Evolutionary conservation across 1,140 invertebrate genomes (phyloP), one percentile per base, ranked within the genome.

Genomic region (Conus betulinus): DNA sequence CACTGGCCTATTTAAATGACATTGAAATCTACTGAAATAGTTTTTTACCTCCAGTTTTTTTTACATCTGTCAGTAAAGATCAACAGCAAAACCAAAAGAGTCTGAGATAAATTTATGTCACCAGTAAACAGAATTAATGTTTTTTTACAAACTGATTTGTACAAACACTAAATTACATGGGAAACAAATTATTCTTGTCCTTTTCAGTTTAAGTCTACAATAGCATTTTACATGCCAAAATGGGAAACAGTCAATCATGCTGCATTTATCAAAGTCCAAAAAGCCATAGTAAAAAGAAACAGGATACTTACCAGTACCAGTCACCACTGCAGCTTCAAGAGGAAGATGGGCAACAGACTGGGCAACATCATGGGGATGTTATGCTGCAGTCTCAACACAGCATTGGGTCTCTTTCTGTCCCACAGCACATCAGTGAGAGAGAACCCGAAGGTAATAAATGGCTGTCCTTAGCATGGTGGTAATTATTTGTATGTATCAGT

Each of bases 401-500:
- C 94, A 96, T 97, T 85, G 97, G 97, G 91, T 99, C 90, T 11
- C 76, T 91, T 25, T 87, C 90, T 25, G 89, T 89, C 83, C 90
- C 99, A 86, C 99, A 99, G 95, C 99, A 99, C 96, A 99, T 99
- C 91, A 99, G 98, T 94, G 99, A 99, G 96, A 96, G 99, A 91
- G 99, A 99, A 94, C 97, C 98, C 20, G 98, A 99, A 94, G 96
- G 96, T 96, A 82, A 84, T 67, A 25, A 87, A 89, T 82, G 39
- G 3, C 39, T 3, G 39, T 39, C 39, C 39, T 1, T 39, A 3
- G 39, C 39, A 39, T 39, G 39, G 39, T 3, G 0, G 39, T 39
- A 39, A 1, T 60, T 60, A 60, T 60, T 60, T 60, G 57, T 39
- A 39, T 39, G n/a, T n/a, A n/a, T n/a, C n/a, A n/a, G n/a, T 13